Base-by-base conservation (phyloP, 2,113 vertebrate genomes). In the Tursiops truncatus region DNA sequence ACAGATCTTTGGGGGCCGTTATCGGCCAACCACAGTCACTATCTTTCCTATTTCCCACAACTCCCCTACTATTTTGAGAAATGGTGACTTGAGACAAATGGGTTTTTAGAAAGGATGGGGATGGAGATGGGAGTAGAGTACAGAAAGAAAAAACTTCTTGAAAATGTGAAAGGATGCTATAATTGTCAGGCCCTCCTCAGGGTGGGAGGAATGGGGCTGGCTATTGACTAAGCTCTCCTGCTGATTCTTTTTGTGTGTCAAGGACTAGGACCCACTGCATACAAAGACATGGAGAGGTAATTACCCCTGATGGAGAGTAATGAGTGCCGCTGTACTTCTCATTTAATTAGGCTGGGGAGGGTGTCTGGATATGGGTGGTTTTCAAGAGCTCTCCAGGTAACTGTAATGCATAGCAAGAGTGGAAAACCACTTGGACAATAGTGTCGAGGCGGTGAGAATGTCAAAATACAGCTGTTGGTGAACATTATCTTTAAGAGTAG, bases 371-470 rank as follows among this genome's bases (percentile, higher is more conserved):
- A 56, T 76, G 68, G 95, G 76, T 87, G 53, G 84, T 36, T 96
- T 93, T 97, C 58, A 31, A 97, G 93, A 92, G 93, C 96, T 90
- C 96, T 98, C 76, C 44, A 96, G 86, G 91, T 95, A 96, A 97
- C 94, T 96, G 84, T 81, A 93, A 87, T 23, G 50, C 13, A 6
- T 20, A 79, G 23, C 41, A 41, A 97, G 84, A 96, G 74, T 63
- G 76, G 96, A 76, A 90, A 95, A 63, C 79, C 93, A 94, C 91
- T 36, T 96, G 95, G 67, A 86, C 73, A n/a, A 50, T 71, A 74
- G 84, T 33, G 56, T 82, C 13, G 14, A 33, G 65, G 81, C 33
- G 60, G 71, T 50, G 74, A 74, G 63, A 80, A 85, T 67, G 95
- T 96, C 93, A 89, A 92, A 96, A 71, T 25, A 60, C 17, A 91